Evolutionary conservation across 2,797 vertebrate species (phyloP), one percentile per base, ranked within the genome.

Genomic region (Lacerta bilineata): DNA sequence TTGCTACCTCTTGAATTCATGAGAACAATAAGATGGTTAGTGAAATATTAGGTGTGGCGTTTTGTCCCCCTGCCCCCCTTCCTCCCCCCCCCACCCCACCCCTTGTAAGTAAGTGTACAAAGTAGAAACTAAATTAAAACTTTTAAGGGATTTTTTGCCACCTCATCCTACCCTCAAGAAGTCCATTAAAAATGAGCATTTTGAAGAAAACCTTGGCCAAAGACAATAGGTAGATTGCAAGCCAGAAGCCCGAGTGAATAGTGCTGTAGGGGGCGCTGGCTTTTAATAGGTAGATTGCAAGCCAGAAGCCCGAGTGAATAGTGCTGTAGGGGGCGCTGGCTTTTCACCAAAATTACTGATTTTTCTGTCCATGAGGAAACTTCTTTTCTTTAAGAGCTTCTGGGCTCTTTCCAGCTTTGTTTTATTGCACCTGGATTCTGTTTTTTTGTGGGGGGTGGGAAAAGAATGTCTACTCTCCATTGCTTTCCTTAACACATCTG

Each of bases 1-100:
- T 98, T 97, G 97, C 98, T 99, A 99, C 98, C 98, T 99, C 98
- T 98, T 98, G 97, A 97, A 97, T 97, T 97, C 97, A 96, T 93
- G 97, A 95, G 94, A 98, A 97, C 98, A 97, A 97, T 97, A 96
- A 96, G 96, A 97, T 96, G 97, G 97, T 98, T 98, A 98, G 97
- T 97, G 95, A 97, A 98, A 97, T 93, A 92, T 93, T 96, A 96
- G 95, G 95, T 94, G 71, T 10, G 50, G 85, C 59, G 41, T 89
- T 80, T 85, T 77, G 27, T 76, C 17, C 33, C n/a, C 33, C 33
- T 25, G 9, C 87, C 91, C 92, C 94, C 91, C 94, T 91, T n/a
- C 33, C 33, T 13, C 87, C 90, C 33, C 87, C 90, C 92, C 79
- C 92, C 91, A 92, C 93, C 92, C 94, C 91, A 77, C 93, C 93